Evolutionary conservation across 2,113 vertebrate genomes (phyloP), one percentile per base, ranked within the genome.

Genomic region (Pelecanoides urinatrix): DNA sequence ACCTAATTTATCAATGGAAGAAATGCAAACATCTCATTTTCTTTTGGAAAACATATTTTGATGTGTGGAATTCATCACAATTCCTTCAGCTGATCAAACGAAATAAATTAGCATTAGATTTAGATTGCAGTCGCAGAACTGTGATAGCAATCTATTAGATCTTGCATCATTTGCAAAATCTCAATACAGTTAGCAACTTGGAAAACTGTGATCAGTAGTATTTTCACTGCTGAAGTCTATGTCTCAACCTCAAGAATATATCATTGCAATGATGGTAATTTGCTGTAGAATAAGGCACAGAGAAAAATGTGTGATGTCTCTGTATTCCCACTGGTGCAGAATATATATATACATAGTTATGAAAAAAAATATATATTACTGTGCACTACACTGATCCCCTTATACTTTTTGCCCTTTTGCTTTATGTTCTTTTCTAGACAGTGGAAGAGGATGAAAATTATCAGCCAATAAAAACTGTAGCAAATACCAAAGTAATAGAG

Each of bases 381-480:
- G 9, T 71, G 68, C 42, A 49, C 22, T 83, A 56, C 19, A 77
- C 34, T 86, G 61, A 92, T 73, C 58, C 36, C 16, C 67, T 87
- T 56, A 34, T 17, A 80, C 59, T 47, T 97, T 94, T 61, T 61
- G 36, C 11, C 65, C n/a, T 68, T 93, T 94, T 91, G 29, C 55
- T 91, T 93, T 86, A 86, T 88, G 44, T 45, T 27, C 4, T 87
- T 45, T 80, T 81, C 59, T 86, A 92, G 92, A 25, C 73, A 45
- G 61, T 61, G 44, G 32, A 78, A 74, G 40, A 82, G 42, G 70
- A 96, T 91, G 67, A 95, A 96, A 94, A 91, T 89, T 75, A 56
- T 56, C 86, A 88, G 58, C 32, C 55, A 49, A 47, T 70, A 91
- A 96, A 82, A 92, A 85, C 49, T 30, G 14, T 16, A 92, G 38